These are phyloP conservation scores for Drosophila glabriapex DNA, from an alignment of 2,888 invertebrate species.

Conservation along the genomic window DNA sequence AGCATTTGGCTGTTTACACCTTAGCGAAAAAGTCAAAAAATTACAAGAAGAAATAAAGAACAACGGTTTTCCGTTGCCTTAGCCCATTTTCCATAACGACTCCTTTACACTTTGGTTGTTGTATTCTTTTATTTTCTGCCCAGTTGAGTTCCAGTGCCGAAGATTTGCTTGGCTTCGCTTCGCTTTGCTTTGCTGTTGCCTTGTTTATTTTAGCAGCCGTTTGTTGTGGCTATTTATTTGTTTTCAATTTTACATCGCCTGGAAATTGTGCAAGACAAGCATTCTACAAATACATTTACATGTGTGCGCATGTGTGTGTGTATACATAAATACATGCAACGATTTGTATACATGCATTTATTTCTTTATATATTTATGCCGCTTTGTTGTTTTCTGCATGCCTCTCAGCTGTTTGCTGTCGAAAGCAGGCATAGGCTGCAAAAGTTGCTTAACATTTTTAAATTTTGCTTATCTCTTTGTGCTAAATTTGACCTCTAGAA, in stretches of 20 bases:
- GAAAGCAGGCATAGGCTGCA: neutral
- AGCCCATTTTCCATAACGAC: constrained; percentile 50
- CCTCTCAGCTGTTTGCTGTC: constrained; percentile 27
- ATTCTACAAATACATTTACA: constrained; percentile 16
- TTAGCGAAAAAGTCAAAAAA: constrained; percentile 68
- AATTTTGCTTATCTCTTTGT: neutral
- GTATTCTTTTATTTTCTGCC: constrained; percentile 13
- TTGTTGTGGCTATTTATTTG: constrained; percentile 74
- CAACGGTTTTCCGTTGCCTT: constrained; percentile 48
- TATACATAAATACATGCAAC: constrained; percentile 4
- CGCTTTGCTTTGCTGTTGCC: constrained; percentile 2
- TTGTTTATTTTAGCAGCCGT: constrained; percentile 70
- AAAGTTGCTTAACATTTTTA: neutral
- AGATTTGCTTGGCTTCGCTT: constrained; percentile 9
- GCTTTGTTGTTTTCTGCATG: constrained; percentile 20
- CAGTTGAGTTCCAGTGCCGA: neutral
- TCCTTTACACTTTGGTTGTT: constrained; percentile 11
- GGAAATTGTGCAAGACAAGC: constrained; percentile 68
- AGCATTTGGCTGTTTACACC: constrained; percentile 66
- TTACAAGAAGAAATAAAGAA: neutral
- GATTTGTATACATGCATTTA: constrained; percentile 20
- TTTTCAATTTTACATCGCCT: constrained; percentile 64
- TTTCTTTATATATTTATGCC: constrained; percentile 53
- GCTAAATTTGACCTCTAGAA: neutral
- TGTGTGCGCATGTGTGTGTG: neutral